These are phyloP conservation scores for Colletes collaris DNA, from an alignment of 2,888 invertebrate genomes.

Conservation along the genomic window DNA sequence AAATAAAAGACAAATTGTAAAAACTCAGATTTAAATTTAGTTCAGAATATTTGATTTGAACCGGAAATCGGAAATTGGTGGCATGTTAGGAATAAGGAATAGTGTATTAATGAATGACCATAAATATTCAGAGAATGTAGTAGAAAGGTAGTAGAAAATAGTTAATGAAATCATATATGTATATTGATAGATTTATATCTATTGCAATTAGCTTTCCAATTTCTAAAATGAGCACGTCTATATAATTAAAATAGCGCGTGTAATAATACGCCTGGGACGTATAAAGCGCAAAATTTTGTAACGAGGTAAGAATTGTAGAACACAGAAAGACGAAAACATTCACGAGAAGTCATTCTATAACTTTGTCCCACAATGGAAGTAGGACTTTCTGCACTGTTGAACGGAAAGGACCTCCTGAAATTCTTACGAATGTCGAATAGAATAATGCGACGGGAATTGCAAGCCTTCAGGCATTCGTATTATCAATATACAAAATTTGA, in stretches of 20 bases:
- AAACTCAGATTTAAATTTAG: no score
- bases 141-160: no score
- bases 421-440: conserved; percentile 54
- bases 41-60: no score
- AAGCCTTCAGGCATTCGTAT: conserved; percentile 17
- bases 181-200: no score
- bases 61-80: no score
- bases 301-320: conserved; percentile 32
- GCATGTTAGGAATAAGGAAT: no score
- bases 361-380: conserved; percentile 52
- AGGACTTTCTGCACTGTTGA: conserved; percentile 58
- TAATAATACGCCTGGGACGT: conserved; percentile 3
- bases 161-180: no score
- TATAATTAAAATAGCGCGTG: not conserved
- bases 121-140: no score
- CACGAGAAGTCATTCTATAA: conserved; percentile 52
- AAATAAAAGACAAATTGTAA: no score
- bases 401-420: conserved; percentile 48
- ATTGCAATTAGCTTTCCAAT: no score
- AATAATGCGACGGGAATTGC: conserved; percentile 43
- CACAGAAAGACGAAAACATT: conserved; percentile 43
- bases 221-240: not conserved
- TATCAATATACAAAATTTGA: conserved; percentile 21
- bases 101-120: no score
- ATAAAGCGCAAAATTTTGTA: conserved; percentile 45